Conservation (phyloP, 2,888 invertebrate genomes). For the Sceliomorpha sp. region DNA sequence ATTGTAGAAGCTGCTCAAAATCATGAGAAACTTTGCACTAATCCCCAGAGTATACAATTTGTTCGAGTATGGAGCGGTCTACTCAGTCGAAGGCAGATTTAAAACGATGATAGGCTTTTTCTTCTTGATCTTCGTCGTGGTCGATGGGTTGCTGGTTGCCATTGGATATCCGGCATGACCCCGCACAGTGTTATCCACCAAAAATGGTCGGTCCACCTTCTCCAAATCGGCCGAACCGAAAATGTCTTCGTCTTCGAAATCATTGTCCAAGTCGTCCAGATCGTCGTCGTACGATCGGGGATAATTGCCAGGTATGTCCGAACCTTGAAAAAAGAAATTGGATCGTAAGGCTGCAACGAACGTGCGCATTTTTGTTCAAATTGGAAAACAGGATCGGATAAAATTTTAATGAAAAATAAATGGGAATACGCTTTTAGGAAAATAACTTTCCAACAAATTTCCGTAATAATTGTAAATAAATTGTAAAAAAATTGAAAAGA, state of each 20-base stretch:
- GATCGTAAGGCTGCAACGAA: no score
- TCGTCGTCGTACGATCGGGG: constrained; percentile 86
- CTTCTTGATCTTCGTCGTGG: constrained; percentile 63
- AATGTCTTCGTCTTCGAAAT: constrained; percentile 81
- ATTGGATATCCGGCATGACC: constrained; percentile 69
- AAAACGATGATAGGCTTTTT: constrained; percentile 56
- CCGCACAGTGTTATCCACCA: constrained; percentile 73
- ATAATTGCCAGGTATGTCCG: constrained; percentile 61
- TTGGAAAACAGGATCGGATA: no score
- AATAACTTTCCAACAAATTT: no score
- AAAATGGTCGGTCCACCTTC: constrained; percentile 64
- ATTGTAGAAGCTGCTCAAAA: no score
- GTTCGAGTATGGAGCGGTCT: no score
- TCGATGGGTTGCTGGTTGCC: constrained; percentile 43
- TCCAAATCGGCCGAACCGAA: constrained; percentile 70
- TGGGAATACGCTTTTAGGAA: no score
- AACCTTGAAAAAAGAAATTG: constrained; percentile 1
- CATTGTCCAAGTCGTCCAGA: constrained; percentile 83
- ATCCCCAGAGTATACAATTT: no score
- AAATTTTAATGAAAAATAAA: no score
- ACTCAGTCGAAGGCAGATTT: constrained; percentile 50
- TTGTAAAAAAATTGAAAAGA: no score
- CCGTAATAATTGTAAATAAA: no score
- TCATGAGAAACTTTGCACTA: no score
- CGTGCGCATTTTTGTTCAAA: no score